These are phyloP conservation scores for Sinocyclocheilus anophthalmus DNA, from an alignment of 2,113 vertebrate species.

Conservation along the genomic window DNA sequence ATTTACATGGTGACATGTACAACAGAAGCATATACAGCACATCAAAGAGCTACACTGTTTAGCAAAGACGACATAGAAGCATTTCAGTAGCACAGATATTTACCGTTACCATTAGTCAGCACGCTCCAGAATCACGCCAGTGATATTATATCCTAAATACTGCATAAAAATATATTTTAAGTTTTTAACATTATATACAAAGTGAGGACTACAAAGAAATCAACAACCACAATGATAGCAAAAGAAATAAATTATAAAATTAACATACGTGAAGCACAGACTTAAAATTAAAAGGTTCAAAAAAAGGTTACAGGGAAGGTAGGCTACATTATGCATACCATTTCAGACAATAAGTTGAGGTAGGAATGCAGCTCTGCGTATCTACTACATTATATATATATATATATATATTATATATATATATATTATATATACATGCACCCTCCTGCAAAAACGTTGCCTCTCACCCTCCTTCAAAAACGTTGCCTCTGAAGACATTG, in stretches of 20 bases:
- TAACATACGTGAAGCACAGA: not conserved
- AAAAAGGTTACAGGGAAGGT: not conserved
- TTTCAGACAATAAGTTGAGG: not conserved
- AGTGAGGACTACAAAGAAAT: too few relatives aligned
- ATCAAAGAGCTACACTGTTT: not conserved
- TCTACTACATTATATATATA: not conserved
- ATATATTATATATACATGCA: not conserved
- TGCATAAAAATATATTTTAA: too few relatives aligned
- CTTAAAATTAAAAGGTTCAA: not conserved
- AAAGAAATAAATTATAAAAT: too few relatives aligned
- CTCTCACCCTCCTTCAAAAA: not conserved
- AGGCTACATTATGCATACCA: not conserved
- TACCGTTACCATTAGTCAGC: not conserved
- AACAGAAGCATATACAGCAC: not conserved
- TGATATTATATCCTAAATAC: not conserved
- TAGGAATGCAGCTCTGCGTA: not conserved
- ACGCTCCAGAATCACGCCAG: not conserved
- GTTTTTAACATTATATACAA: too few relatives aligned
- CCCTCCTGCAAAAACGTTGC: too few relatives aligned
- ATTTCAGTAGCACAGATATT: not conserved
- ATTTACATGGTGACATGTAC: not conserved
- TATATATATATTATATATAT: not conserved
- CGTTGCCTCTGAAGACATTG: not conserved
- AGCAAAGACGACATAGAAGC: not conserved
- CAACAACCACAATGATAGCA: too few relatives aligned